phyloP scores from a whole-genome alignment of 2,888 invertebrate genomes.

The Trachelus troglodyta region DNA sequence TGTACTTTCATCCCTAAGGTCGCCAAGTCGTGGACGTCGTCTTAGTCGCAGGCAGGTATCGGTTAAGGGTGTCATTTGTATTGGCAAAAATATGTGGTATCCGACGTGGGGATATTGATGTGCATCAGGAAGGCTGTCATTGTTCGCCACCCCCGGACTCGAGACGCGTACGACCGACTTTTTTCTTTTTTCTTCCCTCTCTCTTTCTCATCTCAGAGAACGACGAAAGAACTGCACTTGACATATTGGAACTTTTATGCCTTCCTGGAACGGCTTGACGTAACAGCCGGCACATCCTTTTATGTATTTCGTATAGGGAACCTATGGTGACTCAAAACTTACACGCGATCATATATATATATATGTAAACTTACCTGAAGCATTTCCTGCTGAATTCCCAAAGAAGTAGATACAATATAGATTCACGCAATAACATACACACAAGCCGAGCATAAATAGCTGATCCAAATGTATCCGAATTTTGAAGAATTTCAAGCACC shows the following conservation, averaged over 20 bases:
- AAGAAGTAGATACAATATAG: too few species aligned
- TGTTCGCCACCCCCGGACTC: constrained; percentile 48
- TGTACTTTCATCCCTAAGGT: too few species aligned
- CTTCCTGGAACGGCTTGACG: constrained; percentile 44
- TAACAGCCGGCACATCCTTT: constrained; percentile 58
- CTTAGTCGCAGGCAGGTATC: constrained; percentile 35
- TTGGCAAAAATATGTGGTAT: constrained; percentile 52
- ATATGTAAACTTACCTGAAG: too few species aligned
- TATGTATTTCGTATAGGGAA: constrained; percentile 31
- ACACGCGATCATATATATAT: too few species aligned
- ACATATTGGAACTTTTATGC: constrained; percentile 60
- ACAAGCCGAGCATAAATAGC: too few species aligned
- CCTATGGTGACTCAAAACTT: too few species aligned
- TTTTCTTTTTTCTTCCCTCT: constrained; percentile 14
- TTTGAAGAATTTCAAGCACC: too few species aligned
- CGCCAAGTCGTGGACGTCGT: too few species aligned
- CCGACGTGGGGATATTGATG: constrained; percentile 50
- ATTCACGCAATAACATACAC: too few species aligned
- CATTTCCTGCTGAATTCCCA: too few species aligned
- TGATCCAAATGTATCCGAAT: too few species aligned
- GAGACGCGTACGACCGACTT: constrained; percentile 24
- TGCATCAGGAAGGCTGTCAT: constrained; percentile 48
- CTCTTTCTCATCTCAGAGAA: constrained; percentile 23
- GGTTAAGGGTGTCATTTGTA: constrained; percentile 51
- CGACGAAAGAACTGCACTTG: constrained; percentile 51